Base-by-base conservation (phyloP, 2,797 vertebrate genomes). In the Spinus pinus region DNA sequence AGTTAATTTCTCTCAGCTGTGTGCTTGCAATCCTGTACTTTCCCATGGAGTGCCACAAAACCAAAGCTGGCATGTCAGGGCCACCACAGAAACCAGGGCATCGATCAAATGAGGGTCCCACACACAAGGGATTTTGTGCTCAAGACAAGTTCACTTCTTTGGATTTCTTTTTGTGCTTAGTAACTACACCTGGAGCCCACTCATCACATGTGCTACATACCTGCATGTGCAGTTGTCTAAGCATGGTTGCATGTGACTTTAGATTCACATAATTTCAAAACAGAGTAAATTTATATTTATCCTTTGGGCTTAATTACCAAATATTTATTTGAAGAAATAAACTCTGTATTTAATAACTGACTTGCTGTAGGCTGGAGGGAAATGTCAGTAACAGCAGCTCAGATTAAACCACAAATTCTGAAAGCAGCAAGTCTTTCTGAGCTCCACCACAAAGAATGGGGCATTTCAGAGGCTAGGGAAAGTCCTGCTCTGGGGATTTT, bases 121-220 rank as follows among this genome's bases (percentile, higher is more conserved):
- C 0, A 1, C 35, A 31, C 7, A 10, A 12, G 21, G 1, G 7
- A 16, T 33, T 50, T 30, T 4, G 5, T 39, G 79, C 11, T 51
- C 53, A 47, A 47, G 24, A 31, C 3, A 7, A 1, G 0, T 20
- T 81, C 64, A 22, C 28, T 83, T 39, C 28, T 83, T 39, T 44
- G 21, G 9, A 6, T 73, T 93, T 74, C 21, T 49, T 71, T 64
- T 44, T 80, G 22, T 37, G 65, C 53, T 77, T 49, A 31, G 21
- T n/a, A 46, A 31, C 23, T n/a, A 37, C 57, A 39, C 23, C 33
- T 17, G 22, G 41, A 91, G 39, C 23, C 1, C 3, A 10, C 22
- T 91, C 21, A 24, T 2, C 16, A 6, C 7, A 5, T 0, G 0
- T 56, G 11, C 49, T 33, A 30, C 69, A 30, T 11, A 66, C n/a